phyloP scores from a whole-genome alignment of 2,113 vertebrate species.

The Sander lucioperca region DNA sequence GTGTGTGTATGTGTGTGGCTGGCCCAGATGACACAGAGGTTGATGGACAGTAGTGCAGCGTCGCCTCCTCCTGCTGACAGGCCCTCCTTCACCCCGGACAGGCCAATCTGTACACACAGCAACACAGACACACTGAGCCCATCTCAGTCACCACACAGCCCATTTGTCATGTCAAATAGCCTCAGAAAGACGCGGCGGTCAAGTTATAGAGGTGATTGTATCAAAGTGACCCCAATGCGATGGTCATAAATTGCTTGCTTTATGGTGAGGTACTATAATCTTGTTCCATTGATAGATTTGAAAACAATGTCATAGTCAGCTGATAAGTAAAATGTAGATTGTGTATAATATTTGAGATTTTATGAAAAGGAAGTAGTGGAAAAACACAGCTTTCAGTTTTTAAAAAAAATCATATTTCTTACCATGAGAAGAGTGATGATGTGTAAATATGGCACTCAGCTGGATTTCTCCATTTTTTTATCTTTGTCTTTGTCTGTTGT shows the following conservation, averaged over 20 bases:
- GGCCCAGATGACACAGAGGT: slow-evolving; percentile 51
- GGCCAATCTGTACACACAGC: slow-evolving; percentile 77
- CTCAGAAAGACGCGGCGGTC: slow-evolving; percentile 57
- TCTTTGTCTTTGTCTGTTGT: slow-evolving; percentile 34
- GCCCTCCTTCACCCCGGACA: slow-evolving; percentile 74
- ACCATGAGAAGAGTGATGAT: slow-evolving; percentile 28
- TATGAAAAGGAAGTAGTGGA: background rate
- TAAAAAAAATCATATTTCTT: slow-evolving; percentile 22
- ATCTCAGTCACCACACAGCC: slow-evolving; percentile 64
- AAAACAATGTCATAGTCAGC: slow-evolving; percentile 11
- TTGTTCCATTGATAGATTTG: slow-evolving; percentile 32
- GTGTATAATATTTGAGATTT: background rate
- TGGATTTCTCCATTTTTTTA: slow-evolving; percentile 23
- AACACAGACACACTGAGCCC: slow-evolving; percentile 67
- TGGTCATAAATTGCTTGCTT: slow-evolving; percentile 70
- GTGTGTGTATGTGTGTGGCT: slow-evolving; percentile 8
- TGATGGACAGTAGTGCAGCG: slow-evolving; percentile 68
- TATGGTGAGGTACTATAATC: slow-evolving; percentile 30
- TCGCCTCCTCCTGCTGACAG: slow-evolving; percentile 66
- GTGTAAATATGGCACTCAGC: slow-evolving; percentile 34
- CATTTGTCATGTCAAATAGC: slow-evolving; percentile 75
- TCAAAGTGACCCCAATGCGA: slow-evolving; percentile 71
- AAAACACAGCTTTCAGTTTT: background rate
- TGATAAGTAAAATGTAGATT: slow-evolving; percentile 1
- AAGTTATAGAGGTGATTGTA: slow-evolving; percentile 73